Evolutionary conservation across 1,140 invertebrate genomes (phyloP), one percentile per base, ranked within the genome.

Genomic region (Ceratina australensis): DNA sequence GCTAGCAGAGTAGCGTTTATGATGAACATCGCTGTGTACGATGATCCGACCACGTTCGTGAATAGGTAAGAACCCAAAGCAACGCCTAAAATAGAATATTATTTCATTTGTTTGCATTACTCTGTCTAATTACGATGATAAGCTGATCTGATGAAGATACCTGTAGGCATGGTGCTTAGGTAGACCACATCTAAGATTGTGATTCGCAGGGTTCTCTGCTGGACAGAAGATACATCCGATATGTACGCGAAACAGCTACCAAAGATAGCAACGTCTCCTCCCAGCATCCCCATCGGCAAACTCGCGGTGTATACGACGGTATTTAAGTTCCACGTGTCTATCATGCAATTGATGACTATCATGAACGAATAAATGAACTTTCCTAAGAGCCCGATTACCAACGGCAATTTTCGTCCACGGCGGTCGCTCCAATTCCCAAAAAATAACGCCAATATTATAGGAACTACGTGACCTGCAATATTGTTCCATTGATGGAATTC

Each of bases 381-480:
- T 15, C 96, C 95, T 4, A 93, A 72, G 2, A 97, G 86, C 0
- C 96, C 96, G 15, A 95, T 89, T 0, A 96, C 83, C 0, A 97
- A 81, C 0, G 95, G 94, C 5, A 95, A 79, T 88, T 96, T 96
- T n/a, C 95, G 89, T 0, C 95, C 95, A 5, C 94, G 89, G 79
- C 93, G 94, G 86, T 97, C 96, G 54, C 95, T 96, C 93, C 96
- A 97, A 16, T 96, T 94, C 0, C 96, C 96, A 22, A 96, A 90
- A 87, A 96, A 96, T 42, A 96, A 91, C 0, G 96, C 95, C n/a
- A 97, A 88, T 3, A 96, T 87, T 22, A 96, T 94, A 13, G 95
- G 95, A 4, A 95, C 92, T 0, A 94, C 87, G 81, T 96, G 95
- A 0, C 93, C 94, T 0, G 95, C 94, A 5, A 96, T 94, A 64